These are phyloP conservation scores for Allolobophora icterica DNA, from an alignment of 2,888 invertebrate genomes.

Conservation along the genomic window DNA sequence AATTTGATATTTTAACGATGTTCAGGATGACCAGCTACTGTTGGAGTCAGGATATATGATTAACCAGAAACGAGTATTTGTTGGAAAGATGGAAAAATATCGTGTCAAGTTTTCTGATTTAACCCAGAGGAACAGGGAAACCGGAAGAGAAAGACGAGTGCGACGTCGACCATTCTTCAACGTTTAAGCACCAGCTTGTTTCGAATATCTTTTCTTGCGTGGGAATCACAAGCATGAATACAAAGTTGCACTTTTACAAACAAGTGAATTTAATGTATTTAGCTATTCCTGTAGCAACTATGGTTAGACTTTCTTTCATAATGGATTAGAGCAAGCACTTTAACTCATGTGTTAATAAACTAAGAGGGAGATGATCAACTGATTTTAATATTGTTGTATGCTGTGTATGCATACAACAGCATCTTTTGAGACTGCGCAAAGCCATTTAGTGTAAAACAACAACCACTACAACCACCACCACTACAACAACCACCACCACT, in stretches of 20 bases:
- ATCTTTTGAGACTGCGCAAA: too few relatives aligned
- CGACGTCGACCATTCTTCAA: neutral
- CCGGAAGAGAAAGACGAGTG: neutral
- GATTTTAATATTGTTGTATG: too few relatives aligned
- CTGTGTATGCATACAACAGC: too few relatives aligned
- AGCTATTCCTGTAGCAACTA: neutral
- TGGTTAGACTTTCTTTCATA: too few relatives aligned
- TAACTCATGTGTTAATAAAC: too few relatives aligned
- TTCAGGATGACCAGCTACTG: conserved; percentile 17
- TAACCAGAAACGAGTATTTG: neutral
- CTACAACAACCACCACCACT: too few relatives aligned
- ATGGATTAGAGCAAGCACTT: too few relatives aligned
- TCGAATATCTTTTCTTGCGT: neutral
- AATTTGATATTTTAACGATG: neutral
- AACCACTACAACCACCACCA: too few relatives aligned
- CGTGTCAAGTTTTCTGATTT: neutral
- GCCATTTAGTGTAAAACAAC: too few relatives aligned
- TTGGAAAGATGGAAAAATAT: neutral
- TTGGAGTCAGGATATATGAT: conserved; percentile 18
- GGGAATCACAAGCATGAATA: neutral
- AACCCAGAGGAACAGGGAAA: conserved; percentile 19
- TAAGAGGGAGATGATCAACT: too few relatives aligned
- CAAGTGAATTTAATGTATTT: neutral
- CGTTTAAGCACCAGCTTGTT: neutral
- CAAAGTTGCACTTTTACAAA: neutral